Evolutionary conservation across 2,888 invertebrate genomes (phyloP).

Genomic region (Adineta ricciae): DNA sequence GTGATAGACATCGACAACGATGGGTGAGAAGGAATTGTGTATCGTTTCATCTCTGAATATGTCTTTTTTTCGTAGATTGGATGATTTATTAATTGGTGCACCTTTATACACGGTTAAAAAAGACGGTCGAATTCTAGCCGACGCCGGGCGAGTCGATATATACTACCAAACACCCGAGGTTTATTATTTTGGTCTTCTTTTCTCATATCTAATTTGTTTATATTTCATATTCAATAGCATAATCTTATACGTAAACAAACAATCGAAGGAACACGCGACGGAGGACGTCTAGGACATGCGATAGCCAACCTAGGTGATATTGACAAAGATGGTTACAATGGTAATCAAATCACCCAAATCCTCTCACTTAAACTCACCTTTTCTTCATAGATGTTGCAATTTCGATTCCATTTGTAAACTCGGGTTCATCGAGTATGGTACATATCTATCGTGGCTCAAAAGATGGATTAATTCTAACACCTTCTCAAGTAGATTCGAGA

Average conservation of each 20-base stretch:
- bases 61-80: constrained; percentile 21
- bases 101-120: constrained; percentile 30
- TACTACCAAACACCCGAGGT: constrained; percentile 27
- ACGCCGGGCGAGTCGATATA: constrained; percentile 39
- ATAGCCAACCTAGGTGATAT: constrained; percentile 78
- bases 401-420: constrained; percentile 73
- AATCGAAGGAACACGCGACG: constrained; percentile 69
- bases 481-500: constrained; percentile 41
- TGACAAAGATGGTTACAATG: constrained; percentile 79
- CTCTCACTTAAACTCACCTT: too few relatives aligned
- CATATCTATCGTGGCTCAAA: constrained; percentile 82
- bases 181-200: neutral
- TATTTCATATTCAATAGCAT: neutral
- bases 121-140: constrained; percentile 38
- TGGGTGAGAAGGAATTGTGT: constrained; percentile 50
- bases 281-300: constrained; percentile 78
- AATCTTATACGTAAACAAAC: neutral
- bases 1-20: constrained; percentile 84
- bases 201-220: neutral
- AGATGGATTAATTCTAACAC: constrained; percentile 58
- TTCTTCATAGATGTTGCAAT: constrained; percentile 70
- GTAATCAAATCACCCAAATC: constrained; percentile 50
- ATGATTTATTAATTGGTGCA: constrained; percentile 27
- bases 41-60: neutral
- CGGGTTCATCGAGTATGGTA: constrained; percentile 72